Base-by-base conservation (phyloP, 2,113 vertebrate genomes). In the Nycticebus coucang region DNA sequence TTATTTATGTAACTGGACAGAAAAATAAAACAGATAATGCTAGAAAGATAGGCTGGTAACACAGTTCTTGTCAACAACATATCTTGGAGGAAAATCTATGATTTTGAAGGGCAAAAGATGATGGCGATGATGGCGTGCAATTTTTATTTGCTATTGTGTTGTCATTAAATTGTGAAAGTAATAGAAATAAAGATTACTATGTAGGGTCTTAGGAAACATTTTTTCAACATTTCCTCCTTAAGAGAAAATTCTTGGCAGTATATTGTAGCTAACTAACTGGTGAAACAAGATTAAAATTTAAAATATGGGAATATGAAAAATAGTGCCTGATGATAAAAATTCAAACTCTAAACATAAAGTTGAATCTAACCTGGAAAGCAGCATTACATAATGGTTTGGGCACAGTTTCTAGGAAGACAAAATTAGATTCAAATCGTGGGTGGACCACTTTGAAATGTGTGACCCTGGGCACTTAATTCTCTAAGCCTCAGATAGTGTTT, bases 1-100 rank as follows among this genome's bases (percentile, higher is more conserved):
- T 82, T 60, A 59, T 79, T 77, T 91, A 6, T 60, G 68, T 33
- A 78, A 35, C 12, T 50, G 66, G 26, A 15, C 69, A 77, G 78
- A 93, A 91, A 95, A 77, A 68, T 69, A 87, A 91, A 89, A 50
- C 4, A 82, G n/a, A 60, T 35, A 50, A 33, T 81, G 45, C 15
- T 60, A 22, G 60, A 69, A 66, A 75, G 72, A 33, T 91, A 59
- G 19, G 1, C 21, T 62, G 10, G 8, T 80, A 62, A 69, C 14
- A 24, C 55, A 45, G 80, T 91, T 87, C 21, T 41, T 95, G 17
- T 62, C 18, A 64, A 28, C 30, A 91, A 75, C 37, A 74, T 88
- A 50, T 14, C 62, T 1, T 62, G 37, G 59, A 72, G 5, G 41
- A 84, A 82, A 91, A 55, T 64, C 30, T 83, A 50, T 89, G 53